phyloP scores from a whole-genome alignment of 2,113 vertebrate genomes.

The Jaculus jaculus region DNA sequence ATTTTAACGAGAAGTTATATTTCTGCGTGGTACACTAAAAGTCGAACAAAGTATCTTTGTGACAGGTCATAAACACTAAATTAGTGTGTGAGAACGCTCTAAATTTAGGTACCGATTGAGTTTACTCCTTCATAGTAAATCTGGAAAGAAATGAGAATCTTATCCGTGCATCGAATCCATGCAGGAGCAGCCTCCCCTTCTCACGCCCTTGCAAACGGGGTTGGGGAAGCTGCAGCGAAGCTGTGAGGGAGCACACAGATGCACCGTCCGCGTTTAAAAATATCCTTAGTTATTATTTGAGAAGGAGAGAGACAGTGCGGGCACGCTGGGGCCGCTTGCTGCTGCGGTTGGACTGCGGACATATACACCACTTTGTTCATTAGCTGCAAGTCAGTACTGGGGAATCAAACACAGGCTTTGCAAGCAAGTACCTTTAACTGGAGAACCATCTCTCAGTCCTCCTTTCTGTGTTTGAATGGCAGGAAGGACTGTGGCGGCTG shows the following conservation, averaged over 20 bases:
- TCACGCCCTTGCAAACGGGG: conserved; percentile 31
- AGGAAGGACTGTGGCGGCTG: not conserved
- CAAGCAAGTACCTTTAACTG: not conserved
- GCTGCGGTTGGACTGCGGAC: too few relatives aligned
- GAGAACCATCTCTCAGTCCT: too few relatives aligned
- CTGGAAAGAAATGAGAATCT: not conserved
- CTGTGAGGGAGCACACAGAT: not conserved
- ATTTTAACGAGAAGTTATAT: conserved; percentile 64
- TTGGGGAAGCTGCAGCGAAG: not conserved
- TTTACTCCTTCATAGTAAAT: not conserved
- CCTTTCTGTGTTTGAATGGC: not conserved
- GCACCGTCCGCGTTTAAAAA: not conserved
- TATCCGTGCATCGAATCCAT: not conserved
- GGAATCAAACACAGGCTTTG: too few relatives aligned
- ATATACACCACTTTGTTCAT: too few relatives aligned
- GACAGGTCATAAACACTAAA: conserved; percentile 45
- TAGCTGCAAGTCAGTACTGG: too few relatives aligned
- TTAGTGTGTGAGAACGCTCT: conserved; percentile 12
- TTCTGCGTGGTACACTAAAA: conserved; percentile 51
- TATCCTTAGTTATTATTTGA: too few relatives aligned
- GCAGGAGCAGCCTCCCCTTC: not conserved
- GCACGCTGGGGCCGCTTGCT: too few relatives aligned
- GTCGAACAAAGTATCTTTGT: conserved; percentile 17
- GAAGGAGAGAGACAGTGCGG: too few relatives aligned
- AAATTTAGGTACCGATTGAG: conserved; percentile 37